Evolutionary conservation across 2,888 invertebrate species (phyloP).

Genomic region (Leptopilina drosophilae): DNA sequence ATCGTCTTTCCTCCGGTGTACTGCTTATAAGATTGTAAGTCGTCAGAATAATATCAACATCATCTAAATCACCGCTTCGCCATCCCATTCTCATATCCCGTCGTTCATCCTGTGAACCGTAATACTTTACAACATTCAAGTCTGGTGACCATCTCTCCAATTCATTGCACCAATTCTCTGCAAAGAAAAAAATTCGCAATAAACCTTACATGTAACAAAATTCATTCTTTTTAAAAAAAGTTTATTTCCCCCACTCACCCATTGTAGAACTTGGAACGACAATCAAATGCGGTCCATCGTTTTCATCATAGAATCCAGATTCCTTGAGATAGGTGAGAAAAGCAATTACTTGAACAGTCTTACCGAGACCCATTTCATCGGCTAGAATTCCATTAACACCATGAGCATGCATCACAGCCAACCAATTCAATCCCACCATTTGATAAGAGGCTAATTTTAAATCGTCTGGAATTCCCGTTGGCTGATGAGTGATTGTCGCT

Average conservation of each 20-base stretch:
- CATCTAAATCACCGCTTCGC: slow-evolving; percentile 84
- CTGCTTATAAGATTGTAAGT: slow-evolving; percentile 93
- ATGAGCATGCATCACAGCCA: slow-evolving; percentile 91
- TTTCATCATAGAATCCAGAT: slow-evolving; percentile 80
- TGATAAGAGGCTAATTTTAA: slow-evolving; percentile 91
- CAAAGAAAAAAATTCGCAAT: slow-evolving; percentile 39
- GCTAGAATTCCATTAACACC: slow-evolving; percentile 96
- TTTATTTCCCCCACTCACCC: slow-evolving; percentile 78
- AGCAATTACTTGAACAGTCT: slow-evolving; percentile 95
- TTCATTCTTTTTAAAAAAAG: neutral
- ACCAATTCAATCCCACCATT: slow-evolving; percentile 94
- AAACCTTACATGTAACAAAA: neutral
- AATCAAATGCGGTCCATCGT: slow-evolving; percentile 89
- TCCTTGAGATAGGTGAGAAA: slow-evolving; percentile 94
- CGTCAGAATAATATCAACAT: slow-evolving; percentile 91
- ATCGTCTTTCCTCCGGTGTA: slow-evolving; percentile 92
- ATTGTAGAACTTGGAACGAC: slow-evolving; percentile 98
- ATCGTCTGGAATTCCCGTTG: slow-evolving; percentile 81
- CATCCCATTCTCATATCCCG: slow-evolving; percentile 87
- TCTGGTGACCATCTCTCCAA: slow-evolving; percentile 88
- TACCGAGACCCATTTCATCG: slow-evolving; percentile 98
- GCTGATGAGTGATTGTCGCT: slow-evolving; percentile 85
- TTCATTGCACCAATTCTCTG: slow-evolving; percentile 92
- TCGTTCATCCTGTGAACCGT: slow-evolving; percentile 92
- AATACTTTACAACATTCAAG: slow-evolving; percentile 90